phyloP scores from a whole-genome alignment of 1,140 invertebrate genomes.

The Drosophila jambulina region DNA sequence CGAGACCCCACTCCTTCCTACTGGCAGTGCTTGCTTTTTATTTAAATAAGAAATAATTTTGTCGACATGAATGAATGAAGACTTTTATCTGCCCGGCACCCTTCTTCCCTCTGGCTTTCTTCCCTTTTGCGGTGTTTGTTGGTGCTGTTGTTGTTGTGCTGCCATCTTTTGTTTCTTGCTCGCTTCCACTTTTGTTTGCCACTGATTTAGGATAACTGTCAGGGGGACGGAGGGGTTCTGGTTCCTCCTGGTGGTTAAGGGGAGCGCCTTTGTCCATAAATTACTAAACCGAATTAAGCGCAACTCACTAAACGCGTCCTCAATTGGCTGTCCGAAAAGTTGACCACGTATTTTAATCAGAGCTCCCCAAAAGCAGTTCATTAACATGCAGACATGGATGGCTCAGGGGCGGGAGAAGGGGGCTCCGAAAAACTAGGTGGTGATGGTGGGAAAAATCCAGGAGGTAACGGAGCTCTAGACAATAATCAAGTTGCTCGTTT shows the following conservation, averaged over 20 bases:
- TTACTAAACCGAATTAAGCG: conserved; percentile 82
- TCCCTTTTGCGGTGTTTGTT: conserved; percentile 5
- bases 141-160: conserved; percentile 44
- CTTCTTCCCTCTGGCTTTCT: conserved; percentile 10
- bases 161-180: conserved; percentile 44
- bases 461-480: conserved; percentile 44
- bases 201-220: conserved; percentile 52
- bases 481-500: conserved; percentile 75
- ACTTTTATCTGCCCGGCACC: conserved; percentile 74
- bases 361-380: conserved; percentile 48
- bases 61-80: conserved; percentile 83
- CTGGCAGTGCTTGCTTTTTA: conserved; percentile 65
- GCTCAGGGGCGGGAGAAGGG: neutral
- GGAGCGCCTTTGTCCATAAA: conserved; percentile 66
- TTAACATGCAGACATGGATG: conserved; percentile 68
- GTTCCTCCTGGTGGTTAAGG: conserved; percentile 42
- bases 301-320: conserved; percentile 78
- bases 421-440: conserved; percentile 1
- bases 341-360: conserved; percentile 83
- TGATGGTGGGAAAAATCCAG: conserved; percentile 5
- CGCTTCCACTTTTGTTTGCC: conserved; percentile 47
- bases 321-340: conserved; percentile 80
- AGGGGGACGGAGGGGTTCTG: neutral
- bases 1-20: neutral
- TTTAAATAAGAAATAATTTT: conserved; percentile 84